Percentiles rank a stretch among this genome's conserved stretches.
These are phyloP conservation scores for Uloborus plumipes DNA, from an alignment of 2,888 invertebrate species.

Conservation along the genomic window DNA sequence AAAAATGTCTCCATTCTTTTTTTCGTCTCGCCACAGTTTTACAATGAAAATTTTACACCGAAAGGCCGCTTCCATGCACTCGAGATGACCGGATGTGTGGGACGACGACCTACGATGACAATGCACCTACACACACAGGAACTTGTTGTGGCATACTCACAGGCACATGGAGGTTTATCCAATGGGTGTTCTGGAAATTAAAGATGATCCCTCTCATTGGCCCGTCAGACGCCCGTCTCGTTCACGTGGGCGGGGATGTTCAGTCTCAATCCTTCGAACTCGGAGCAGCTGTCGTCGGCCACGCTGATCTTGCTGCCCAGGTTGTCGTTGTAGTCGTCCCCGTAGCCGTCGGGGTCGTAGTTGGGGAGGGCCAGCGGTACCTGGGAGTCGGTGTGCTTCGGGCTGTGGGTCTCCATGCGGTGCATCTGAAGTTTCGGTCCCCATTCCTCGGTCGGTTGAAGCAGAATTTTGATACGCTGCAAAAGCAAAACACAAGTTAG, in stretches of 20 bases:
- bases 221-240: constrained; percentile 62
- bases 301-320: constrained; percentile 53
- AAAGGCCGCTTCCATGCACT: too few relatives aligned
- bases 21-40: too few relatives aligned
- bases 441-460: constrained; percentile 70
- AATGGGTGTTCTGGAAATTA: constrained; percentile 7
- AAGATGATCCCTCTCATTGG: background rate
- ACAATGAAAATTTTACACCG: too few relatives aligned
- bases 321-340: constrained; percentile 53
- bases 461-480: constrained; percentile 52
- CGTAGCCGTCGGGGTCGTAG: constrained; percentile 65
- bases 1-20: too few relatives aligned
- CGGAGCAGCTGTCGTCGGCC: constrained; percentile 52
- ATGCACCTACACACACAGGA: constrained; percentile 28
- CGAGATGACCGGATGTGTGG: too few relatives aligned
- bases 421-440: constrained; percentile 69
- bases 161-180: constrained; percentile 19
- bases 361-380: constrained; percentile 67
- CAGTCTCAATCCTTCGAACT: constrained; percentile 62
- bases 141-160: constrained; percentile 38
- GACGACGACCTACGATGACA: background rate
- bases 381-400: constrained; percentile 69
- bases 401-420: constrained; percentile 67
- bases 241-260: constrained; percentile 52
- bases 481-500: constrained; percentile 13